phyloP scores from a whole-genome alignment of 2,888 invertebrate species.

The Trissolcus japonicus region DNA sequence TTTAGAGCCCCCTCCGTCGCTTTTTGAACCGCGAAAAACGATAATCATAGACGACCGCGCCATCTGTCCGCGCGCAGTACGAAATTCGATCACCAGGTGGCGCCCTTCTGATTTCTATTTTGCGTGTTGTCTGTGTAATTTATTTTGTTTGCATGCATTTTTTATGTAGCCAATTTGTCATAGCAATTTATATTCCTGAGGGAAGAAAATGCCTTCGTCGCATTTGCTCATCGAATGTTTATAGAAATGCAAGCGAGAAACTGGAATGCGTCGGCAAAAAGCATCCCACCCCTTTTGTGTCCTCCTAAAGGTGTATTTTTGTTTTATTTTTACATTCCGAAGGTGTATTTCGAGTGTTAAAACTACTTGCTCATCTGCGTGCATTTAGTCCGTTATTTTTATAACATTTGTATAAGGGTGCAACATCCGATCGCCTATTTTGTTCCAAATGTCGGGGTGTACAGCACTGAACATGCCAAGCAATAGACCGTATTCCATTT shows the following conservation, averaged over 20 bases:
- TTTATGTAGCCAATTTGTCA: neutral
- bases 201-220: constrained; percentile 15
- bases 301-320: neutral
- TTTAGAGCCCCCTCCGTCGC: constrained; percentile 11
- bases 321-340: constrained; percentile 5
- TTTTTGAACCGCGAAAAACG: constrained; percentile 37
- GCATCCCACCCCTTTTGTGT: neutral
- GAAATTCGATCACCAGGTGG: neutral
- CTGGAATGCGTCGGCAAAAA: constrained; percentile 9
- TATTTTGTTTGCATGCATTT: constrained; percentile 10
- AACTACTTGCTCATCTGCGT: constrained; percentile 40
- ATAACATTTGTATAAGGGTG: constrained; percentile 11
- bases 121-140: constrained; percentile 10
- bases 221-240: constrained; percentile 35
- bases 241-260: constrained; percentile 16
- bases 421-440: neutral
- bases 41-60: constrained; percentile 32
- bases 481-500: constrained; percentile 1
- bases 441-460: neutral
- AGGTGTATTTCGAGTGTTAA: neutral
- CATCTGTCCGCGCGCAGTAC: neutral
- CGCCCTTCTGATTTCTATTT: neutral
- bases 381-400: constrained; percentile 45
- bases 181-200: constrained; percentile 6
- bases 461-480: neutral